A percentile compares a stretch with the other conserved stretches of the same genome.
Conservation (phyloP, 2,113 vertebrate genomes). For the Xyliphius kryptos region DNA sequence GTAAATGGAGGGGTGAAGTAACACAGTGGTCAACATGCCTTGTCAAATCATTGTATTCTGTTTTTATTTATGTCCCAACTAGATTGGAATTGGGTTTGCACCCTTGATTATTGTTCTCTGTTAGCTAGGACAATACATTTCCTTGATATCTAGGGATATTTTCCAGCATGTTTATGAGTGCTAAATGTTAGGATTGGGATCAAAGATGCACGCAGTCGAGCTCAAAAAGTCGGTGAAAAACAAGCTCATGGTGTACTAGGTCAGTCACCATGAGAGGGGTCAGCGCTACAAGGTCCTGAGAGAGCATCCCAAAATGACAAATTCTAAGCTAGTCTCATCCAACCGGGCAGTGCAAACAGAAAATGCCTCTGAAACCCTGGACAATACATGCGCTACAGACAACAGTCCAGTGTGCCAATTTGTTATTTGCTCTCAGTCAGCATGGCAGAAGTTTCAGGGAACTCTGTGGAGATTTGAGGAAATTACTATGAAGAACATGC, state of each 20-base stretch:
- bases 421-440: conserved; percentile 19
- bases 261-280: conserved; percentile 29
- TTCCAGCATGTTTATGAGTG: neutral
- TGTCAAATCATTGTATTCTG: no score
- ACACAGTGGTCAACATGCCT: no score
- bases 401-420: neutral
- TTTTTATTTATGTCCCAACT: no score
- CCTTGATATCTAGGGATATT: neutral
- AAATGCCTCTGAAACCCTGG: conserved; percentile 34
- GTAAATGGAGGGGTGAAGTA: no score
- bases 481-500: conserved; percentile 27
- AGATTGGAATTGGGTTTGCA: no score
- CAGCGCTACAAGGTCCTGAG: conserved; percentile 38
- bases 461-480: conserved; percentile 16
- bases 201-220: neutral
- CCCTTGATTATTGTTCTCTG: neutral
- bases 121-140: neutral
- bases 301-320: conserved; percentile 34
- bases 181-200: conserved; percentile 30
- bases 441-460: conserved; percentile 10
- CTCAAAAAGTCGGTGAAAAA: conserved; percentile 25
- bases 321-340: conserved; percentile 26
- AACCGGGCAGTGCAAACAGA: conserved; percentile 55
- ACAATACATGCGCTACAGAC: conserved; percentile 39
- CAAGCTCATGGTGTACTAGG: conserved; percentile 10